A percentile compares a stretch with the other conserved stretches of the same genome.
These are phyloP conservation scores for Coilia nasus DNA, from an alignment of 2,797 vertebrate species.

Conservation along the genomic window DNA sequence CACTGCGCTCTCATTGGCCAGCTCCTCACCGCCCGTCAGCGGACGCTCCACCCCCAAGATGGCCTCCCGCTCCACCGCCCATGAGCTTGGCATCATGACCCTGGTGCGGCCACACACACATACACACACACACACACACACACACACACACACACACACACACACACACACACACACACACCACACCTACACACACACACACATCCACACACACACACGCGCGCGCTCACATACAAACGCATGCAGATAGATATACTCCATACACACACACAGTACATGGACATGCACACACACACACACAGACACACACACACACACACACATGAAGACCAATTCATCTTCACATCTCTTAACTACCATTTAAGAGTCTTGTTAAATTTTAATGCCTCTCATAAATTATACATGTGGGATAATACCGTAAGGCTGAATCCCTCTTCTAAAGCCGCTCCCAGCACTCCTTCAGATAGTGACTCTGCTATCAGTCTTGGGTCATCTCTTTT, in stretches of 20 bases:
- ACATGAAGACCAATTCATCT: not conserved
- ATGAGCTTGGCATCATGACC: conserved; percentile 95
- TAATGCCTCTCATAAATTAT: not conserved
- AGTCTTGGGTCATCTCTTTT: too few species aligned
- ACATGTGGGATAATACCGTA: not conserved
- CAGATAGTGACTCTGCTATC: too few species aligned
- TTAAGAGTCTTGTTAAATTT: not conserved
- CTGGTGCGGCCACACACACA: conserved; percentile 72
- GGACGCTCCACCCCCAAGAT: conserved; percentile 91
- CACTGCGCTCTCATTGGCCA: conserved; percentile 92
- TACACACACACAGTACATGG: too few species aligned
- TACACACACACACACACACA: not conserved
- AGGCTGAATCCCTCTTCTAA: not conserved
- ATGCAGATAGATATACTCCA: too few species aligned
- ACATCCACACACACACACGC: too few species aligned
- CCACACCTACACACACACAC: too few species aligned
- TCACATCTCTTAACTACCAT: not conserved
- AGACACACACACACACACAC: too few species aligned
- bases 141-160: too few species aligned
- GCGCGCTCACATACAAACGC: too few species aligned
- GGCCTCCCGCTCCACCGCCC: conserved; percentile 83
- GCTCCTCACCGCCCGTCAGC: conserved; percentile 85
- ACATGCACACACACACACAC: too few species aligned
- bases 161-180: too few species aligned
- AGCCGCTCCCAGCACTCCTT: not conserved